Percentiles rank a stretch among this genome's conserved stretches.
These are phyloP conservation scores for Montipora capitata DNA, from an alignment of 92 coral and sea anemone genomes.

Conservation along the genomic window DNA sequence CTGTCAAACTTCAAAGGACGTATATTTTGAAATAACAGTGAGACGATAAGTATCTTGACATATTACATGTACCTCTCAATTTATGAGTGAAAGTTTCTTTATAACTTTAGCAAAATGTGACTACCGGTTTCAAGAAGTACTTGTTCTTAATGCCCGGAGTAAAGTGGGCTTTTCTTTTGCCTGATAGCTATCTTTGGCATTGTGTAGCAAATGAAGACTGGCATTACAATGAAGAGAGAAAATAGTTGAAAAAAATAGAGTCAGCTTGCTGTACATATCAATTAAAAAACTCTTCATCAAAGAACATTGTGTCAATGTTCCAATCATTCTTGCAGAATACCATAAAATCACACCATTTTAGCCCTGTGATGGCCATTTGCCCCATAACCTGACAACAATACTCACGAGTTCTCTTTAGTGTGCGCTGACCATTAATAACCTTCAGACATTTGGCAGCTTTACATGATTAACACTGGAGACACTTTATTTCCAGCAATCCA, in stretches of 20 bases:
- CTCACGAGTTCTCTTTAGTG: conserved; percentile 38
- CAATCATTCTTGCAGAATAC: conserved; percentile 63
- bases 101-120: conserved; percentile 47
- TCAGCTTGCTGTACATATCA: conserved; percentile 46
- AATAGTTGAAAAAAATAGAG: conserved; percentile 39
- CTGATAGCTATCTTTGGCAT: too few species aligned
- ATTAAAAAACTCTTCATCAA: conserved; percentile 53
- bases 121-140: conserved; percentile 31
- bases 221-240: conserved; percentile 31
- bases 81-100: too few species aligned
- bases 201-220: too few species aligned
- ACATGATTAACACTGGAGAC: conserved; percentile 15
- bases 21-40: conserved; percentile 42
- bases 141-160: too few species aligned
- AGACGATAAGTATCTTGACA: conserved; percentile 17
- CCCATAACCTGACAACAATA: conserved; percentile 58
- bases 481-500: conserved; percentile 51
- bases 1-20: conserved; percentile 63
- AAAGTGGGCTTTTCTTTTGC: too few species aligned
- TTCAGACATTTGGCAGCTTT: conserved; percentile 50
- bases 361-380: too few species aligned
- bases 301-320: conserved; percentile 59
- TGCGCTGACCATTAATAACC: conserved; percentile 40
- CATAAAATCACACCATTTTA: too few species aligned
- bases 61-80: too few species aligned